Evolutionary conservation across 2,888 invertebrate genomes (phyloP), one percentile per base, ranked within the genome.

Genomic region (Chloromyia formosa): DNA sequence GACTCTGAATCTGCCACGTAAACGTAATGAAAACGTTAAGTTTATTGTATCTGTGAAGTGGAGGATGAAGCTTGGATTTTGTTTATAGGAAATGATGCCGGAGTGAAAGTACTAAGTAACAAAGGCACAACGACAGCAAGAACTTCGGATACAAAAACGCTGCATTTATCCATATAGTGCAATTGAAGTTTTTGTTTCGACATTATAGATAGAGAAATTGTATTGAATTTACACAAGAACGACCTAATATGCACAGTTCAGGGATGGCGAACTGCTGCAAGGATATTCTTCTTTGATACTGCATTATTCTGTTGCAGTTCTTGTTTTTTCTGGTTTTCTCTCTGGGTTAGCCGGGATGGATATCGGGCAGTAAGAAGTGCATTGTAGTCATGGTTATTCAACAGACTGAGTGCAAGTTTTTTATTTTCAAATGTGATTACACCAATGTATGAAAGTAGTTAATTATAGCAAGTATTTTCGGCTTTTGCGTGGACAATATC

Each of bases 211-310:
- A 20, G 40, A 58, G 20, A 53, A 71, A 71, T 35, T 56, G 40
- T 71, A 71, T 71, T 71, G 71, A 71, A 71, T 71, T 71, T 71
- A 40, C 71, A 56, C 40, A 56, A 71, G 56, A 35, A 53, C 56
- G 42, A 71, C 42, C 40, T 10, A 58, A 40, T 40, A 71, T 18
- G 27, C 7, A 35, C 27, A 35, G 27, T 35, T 35, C 27, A 35
- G 27, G 56, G 56, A 18, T 16, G 18, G n/a, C 16, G 12, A 20
- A 3, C 56, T 7, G 1, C 56, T 22, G n/a, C 1, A 12, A 56
- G 56, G 18, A 10, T 22, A 20, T 18, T 16, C 18, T 18, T 18
- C 12, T 53, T 18, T n/a, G 53, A 12, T 53, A 10, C 56, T 56
- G 56, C 18, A 18, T 56, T 35, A 35, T 35, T 35, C 7, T 35